phyloP scores from a whole-genome alignment of 2,888 invertebrate species.

The Lycocerus yunnanus region DNA sequence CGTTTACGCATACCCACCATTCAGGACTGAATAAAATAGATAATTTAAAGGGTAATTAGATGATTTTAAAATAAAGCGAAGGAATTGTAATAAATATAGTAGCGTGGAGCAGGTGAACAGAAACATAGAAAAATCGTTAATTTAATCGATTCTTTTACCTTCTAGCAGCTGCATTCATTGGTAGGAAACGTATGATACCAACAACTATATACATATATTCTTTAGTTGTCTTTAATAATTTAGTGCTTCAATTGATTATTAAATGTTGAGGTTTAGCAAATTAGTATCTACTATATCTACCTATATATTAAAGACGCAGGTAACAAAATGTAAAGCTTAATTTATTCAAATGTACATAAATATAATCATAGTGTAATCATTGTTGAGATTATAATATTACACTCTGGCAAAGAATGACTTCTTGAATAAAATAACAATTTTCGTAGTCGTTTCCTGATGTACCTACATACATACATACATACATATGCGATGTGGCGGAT shows the following conservation, averaged over 20 bases:
- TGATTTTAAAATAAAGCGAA: neutral
- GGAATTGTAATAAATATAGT: neutral
- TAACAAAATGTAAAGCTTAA: neutral
- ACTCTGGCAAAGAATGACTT: conserved; percentile 27
- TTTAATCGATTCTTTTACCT: conserved; percentile 24
- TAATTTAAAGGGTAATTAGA: neutral
- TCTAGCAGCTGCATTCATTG: conserved; percentile 13
- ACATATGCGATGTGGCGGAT: conserved; percentile 20
- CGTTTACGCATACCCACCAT: neutral
- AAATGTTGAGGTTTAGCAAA: neutral
- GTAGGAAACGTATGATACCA: neutral
- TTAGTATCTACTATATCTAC: neutral
- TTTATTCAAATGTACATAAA: neutral
- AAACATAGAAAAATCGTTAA: conserved; percentile 33
- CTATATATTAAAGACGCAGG: neutral
- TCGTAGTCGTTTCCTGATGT: conserved; percentile 24
- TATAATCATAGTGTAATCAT: neutral
- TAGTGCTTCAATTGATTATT: neutral
- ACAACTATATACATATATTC: neutral
- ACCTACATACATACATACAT: conserved; percentile 6
- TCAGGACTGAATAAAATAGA: too few relatives aligned
- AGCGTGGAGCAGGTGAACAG: conserved; percentile 33
- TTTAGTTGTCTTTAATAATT: neutral
- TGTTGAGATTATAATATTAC: conserved; percentile 25
- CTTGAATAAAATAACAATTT: conserved; percentile 37